Percentiles rank a stretch among this genome's conserved stretches.
phyloP scores from a whole-genome alignment of 2,888 invertebrate species.

The Diaperis boleti region DNA sequence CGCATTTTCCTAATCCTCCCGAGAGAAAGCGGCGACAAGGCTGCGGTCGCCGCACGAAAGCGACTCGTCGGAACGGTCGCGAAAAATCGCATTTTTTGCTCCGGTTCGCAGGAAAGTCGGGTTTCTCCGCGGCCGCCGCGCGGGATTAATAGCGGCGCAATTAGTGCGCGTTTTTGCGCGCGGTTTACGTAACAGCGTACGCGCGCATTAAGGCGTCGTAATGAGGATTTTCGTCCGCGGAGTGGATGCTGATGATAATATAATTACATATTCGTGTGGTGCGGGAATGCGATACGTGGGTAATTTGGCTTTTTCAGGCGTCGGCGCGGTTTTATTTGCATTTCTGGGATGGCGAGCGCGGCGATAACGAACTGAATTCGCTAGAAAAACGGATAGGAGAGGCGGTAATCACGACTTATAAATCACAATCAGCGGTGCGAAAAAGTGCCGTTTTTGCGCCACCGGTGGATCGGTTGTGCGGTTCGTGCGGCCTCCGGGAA shows the following conservation, averaged over 20 bases:
- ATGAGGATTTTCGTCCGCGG: constrained; percentile 17
- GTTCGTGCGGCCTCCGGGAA: too few relatives aligned
- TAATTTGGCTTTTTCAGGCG: constrained; percentile 36
- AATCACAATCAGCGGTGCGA: neutral
- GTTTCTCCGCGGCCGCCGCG: constrained; percentile 16
- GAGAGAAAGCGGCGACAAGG: constrained; percentile 37
- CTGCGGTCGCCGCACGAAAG: constrained; percentile 32
- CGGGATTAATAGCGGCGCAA: constrained; percentile 19
- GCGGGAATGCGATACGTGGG: constrained; percentile 35
- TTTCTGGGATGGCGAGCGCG: constrained; percentile 30
- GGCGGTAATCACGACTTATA: neutral
- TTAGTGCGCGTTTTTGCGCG: constrained; percentile 11
- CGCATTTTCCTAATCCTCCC: too few relatives aligned
- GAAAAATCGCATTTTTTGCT: constrained; percentile 32
- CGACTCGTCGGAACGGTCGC: constrained; percentile 18
- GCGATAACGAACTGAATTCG: constrained; percentile 33
- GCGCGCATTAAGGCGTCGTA: constrained; percentile 41
- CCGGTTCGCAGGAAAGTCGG: constrained; percentile 25
- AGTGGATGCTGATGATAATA: constrained; percentile 38
- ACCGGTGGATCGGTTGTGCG: neutral
- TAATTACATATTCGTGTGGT: constrained; percentile 36
- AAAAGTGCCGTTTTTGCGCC: too few relatives aligned
- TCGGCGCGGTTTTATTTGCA: constrained; percentile 38
- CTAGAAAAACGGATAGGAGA: constrained; percentile 36
- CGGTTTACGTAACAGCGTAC: neutral